Evolutionary conservation across 2,888 invertebrate genomes (phyloP).

Genomic region (Perizoma flavofasciatum): DNA sequence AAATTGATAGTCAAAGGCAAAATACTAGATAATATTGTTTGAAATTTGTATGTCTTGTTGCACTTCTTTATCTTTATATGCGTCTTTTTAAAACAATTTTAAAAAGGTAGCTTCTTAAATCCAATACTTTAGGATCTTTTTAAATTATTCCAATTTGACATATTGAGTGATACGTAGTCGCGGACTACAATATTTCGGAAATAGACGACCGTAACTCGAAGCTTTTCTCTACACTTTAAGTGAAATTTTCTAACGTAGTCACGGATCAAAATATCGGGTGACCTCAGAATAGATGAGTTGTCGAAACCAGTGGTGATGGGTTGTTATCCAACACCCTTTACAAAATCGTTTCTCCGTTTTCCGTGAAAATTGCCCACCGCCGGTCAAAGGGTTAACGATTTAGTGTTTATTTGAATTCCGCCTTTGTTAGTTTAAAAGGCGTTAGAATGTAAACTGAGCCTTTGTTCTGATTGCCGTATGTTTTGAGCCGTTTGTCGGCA

Average conservation of each 20-base stretch:
- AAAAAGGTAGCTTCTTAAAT: too few relatives aligned
- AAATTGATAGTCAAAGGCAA: not conserved
- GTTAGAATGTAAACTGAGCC: constrained; percentile 80
- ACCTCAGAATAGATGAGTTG: constrained; percentile 46
- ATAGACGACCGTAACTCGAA: not conserved
- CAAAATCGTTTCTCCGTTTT: constrained; percentile 80
- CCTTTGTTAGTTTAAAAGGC: constrained; percentile 82
- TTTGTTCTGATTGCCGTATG: constrained; percentile 76
- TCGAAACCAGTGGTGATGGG: constrained; percentile 48
- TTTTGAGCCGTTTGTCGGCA: constrained; percentile 51
- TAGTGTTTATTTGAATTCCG: constrained; percentile 81
- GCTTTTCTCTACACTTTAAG: not conserved
- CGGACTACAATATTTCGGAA: not conserved
- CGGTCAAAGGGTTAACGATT: constrained; percentile 83
- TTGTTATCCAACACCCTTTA: constrained; percentile 63
- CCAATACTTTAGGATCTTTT: too few relatives aligned
- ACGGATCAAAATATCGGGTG: constrained; percentile 20
- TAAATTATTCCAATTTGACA: too few relatives aligned
- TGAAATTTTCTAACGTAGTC: constrained; percentile 1
- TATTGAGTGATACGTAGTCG: not conserved
- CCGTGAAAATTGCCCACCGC: constrained; percentile 80
- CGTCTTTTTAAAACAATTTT: too few relatives aligned
- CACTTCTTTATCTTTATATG: too few relatives aligned
- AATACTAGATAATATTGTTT: too few relatives aligned
- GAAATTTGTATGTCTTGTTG: too few relatives aligned